These are phyloP conservation scores for Pediacus dermestoides DNA, from an alignment of 2,888 invertebrate species.

Conservation along the genomic window DNA sequence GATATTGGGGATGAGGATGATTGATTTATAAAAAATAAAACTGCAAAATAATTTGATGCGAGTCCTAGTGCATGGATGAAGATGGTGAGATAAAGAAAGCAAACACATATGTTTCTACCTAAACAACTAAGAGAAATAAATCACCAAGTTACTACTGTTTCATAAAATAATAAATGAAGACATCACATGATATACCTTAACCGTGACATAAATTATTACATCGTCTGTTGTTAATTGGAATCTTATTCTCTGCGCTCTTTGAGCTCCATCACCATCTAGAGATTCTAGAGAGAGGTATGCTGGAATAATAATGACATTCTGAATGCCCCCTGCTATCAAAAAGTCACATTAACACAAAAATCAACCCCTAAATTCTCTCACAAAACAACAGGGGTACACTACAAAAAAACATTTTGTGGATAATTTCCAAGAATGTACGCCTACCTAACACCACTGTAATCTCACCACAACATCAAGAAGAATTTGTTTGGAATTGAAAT, in stretches of 20 bases:
- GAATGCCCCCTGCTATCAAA: slow-evolving; percentile 21
- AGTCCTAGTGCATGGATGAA: too few species aligned
- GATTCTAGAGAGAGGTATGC: too few species aligned
- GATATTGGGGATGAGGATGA: too few species aligned
- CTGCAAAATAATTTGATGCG: too few species aligned
- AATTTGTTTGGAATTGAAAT: slow-evolving; percentile 30
- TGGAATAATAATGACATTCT: slow-evolving; percentile 24
- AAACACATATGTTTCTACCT: too few species aligned
- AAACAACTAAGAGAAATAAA: too few species aligned
- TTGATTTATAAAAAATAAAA: too few species aligned
- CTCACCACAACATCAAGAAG: slow-evolving; percentile 30
- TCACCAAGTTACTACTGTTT: slow-evolving; percentile 30
- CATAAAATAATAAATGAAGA: slow-evolving; percentile 24
- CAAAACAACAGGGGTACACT: slow-evolving; percentile 6
- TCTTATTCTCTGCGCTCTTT: too few species aligned
- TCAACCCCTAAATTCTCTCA: slow-evolving; percentile 30
- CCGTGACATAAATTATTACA: slow-evolving; percentile 23
- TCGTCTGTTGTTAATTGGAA: too few species aligned
- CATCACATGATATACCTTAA: slow-evolving; percentile 14
- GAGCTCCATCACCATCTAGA: slow-evolving; percentile 39
- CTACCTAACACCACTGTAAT: slow-evolving; percentile 27
- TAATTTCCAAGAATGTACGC: slow-evolving; percentile 28
- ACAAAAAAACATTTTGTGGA: slow-evolving; percentile 20
- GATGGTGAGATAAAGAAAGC: too few species aligned
- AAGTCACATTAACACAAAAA: slow-evolving; percentile 30